These are phyloP conservation scores for Eilema depressum DNA, from an alignment of 2,888 invertebrate genomes.

Conservation along the genomic window DNA sequence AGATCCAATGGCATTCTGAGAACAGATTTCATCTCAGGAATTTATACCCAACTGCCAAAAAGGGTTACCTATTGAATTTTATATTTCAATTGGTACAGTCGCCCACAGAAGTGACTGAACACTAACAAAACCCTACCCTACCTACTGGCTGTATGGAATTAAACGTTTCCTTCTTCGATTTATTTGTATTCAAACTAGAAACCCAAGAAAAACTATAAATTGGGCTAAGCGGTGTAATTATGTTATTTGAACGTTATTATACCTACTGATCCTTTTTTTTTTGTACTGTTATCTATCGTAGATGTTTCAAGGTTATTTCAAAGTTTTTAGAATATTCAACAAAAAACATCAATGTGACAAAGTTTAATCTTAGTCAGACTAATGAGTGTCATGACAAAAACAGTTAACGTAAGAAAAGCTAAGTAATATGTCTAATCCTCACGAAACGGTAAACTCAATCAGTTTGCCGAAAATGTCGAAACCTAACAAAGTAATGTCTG, in stretches of 20 bases:
- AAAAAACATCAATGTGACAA: not conserved
- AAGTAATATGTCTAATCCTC: constrained; percentile 21
- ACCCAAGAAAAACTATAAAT: not conserved
- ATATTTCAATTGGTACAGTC: too few species aligned
- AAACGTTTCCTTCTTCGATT: too few species aligned
- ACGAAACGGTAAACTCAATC: constrained; percentile 46
- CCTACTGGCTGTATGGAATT: too few species aligned
- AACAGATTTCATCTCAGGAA: too few species aligned
- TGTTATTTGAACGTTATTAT: not conserved
- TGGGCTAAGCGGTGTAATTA: not conserved
- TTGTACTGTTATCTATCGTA: not conserved
- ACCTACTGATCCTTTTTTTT: not conserved
- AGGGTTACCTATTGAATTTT: too few species aligned
- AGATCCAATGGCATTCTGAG: too few species aligned
- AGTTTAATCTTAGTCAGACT: not conserved
- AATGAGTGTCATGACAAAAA: constrained; percentile 4
- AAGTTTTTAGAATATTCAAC: not conserved
- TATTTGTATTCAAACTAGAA: not conserved
- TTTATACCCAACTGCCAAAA: too few species aligned
- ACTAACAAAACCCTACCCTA: too few species aligned
- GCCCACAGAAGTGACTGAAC: too few species aligned
- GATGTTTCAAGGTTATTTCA: not conserved
- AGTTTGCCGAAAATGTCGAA: constrained; percentile 37
- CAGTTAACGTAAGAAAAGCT: constrained; percentile 7
- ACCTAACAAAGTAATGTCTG: constrained; percentile 48